Evolutionary conservation across 2,888 invertebrate genomes (phyloP), one percentile per base, ranked within the genome.

Genomic region (Dryobota labecula): DNA sequence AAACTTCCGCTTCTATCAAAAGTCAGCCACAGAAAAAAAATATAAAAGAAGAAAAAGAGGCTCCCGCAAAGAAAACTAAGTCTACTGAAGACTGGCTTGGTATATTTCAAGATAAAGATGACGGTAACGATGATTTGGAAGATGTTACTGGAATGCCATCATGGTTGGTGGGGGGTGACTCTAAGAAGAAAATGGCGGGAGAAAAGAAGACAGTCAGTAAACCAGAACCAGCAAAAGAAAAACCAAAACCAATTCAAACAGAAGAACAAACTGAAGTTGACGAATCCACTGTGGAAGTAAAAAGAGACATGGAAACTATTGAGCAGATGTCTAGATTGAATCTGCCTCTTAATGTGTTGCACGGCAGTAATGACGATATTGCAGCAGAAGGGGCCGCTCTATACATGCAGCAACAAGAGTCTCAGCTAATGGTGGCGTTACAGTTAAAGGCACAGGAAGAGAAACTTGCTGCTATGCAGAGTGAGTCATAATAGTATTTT

Each of bases 371-470:
- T 80, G 93, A 94, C 71, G 93, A 96, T 79, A 89, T 97, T 56
- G 94, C 96, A 20, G 92, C 95, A 41, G 96, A 97, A 88, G 96
- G 96, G 53, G 95, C 96, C 2, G 91, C 96, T 13, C 88, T 97
- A 41, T 96, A 96, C 70, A 90, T 97, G 73, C 97, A 97, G 79
- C 97, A 97, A 82, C 97, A 97, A 86, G 97, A 97, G 88, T 96
- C 97, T 0, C 97, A 97, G 83, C 83, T 97, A 58, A 92, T 97
- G 93, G 95, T 97, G 56, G 97, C 97, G 13, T 88, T 97, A 78
- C 97, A 97, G 81, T 89, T 97, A 67, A 97, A 97, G 87, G 97
- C 97, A 53, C 97, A 97, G 83, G 97, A 97, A 86, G 97, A 97
- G 83, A 96, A 95, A 87, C 90, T 97, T 47, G 94, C 95, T 9